A percentile compares a stretch with the other conserved stretches of the same genome.
These are phyloP conservation scores for Lamellibrachia satsuma DNA, from an alignment of 2,888 invertebrate species.

Conservation along the genomic window DNA sequence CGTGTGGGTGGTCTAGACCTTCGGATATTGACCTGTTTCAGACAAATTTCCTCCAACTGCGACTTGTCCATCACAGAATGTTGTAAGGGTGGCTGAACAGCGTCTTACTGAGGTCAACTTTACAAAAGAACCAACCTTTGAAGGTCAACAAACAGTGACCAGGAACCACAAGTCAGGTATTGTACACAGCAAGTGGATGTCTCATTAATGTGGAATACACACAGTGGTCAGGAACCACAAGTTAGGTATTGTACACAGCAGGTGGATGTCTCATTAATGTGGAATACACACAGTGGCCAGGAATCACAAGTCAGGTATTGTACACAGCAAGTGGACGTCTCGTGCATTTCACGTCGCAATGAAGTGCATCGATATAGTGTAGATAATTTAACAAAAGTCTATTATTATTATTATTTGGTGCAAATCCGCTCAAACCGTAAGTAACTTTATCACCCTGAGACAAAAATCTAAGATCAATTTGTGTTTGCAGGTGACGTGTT, in stretches of 20 bases:
- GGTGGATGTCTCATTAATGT: neutral
- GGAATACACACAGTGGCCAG: too few relatives aligned
- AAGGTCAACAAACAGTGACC: slow-evolving; percentile 14
- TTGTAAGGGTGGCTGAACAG: neutral
- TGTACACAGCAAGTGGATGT: too few relatives aligned
- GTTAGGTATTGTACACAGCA: slow-evolving; percentile 17
- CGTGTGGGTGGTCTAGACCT: neutral
- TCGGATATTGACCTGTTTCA: neutral
- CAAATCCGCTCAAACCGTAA: too few relatives aligned
- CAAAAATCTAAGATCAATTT: slow-evolving; percentile 13
- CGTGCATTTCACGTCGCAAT: neutral
- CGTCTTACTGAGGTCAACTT: slow-evolving; percentile 8
- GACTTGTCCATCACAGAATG: neutral
- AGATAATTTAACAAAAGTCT: neutral
- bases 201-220: too few relatives aligned
- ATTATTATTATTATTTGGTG: too few relatives aligned
- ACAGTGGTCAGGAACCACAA: too few relatives aligned
- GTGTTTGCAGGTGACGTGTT: slow-evolving; percentile 19
- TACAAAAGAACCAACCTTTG: slow-evolving; percentile 8
- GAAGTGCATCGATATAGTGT: neutral
- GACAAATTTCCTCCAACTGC: slow-evolving; percentile 13
- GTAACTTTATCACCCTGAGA: too few relatives aligned
- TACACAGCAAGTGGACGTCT: neutral
- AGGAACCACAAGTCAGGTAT: neutral
- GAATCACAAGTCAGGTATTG: too few relatives aligned